Evolutionary conservation across 2,113 vertebrate species (phyloP).

Genomic region (Hippocampus guttulatus): DNA sequence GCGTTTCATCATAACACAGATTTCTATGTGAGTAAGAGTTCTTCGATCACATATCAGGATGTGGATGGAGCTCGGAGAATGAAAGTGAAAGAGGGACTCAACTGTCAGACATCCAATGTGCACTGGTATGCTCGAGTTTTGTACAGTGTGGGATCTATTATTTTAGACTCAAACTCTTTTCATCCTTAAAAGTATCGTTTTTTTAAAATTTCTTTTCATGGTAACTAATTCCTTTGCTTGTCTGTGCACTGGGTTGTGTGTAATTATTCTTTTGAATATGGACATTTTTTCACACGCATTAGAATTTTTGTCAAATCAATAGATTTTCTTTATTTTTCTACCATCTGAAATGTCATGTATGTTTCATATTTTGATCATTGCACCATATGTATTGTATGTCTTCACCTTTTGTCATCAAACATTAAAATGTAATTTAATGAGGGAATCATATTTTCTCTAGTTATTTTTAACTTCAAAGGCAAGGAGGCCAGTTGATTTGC

Average conservation of each 20-base stretch:
- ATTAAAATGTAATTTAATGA: slow-evolving; percentile 53
- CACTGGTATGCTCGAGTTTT: slow-evolving; percentile 94
- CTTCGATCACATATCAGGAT: slow-evolving; percentile 27
- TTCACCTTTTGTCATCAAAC: slow-evolving; percentile 40
- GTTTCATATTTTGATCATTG: slow-evolving; percentile 53
- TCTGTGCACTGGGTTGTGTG: background rate
- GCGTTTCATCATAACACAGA: slow-evolving; percentile 18
- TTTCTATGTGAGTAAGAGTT: slow-evolving; percentile 19
- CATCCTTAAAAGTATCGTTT: slow-evolving; percentile 50
- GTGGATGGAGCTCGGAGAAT: slow-evolving; percentile 35
- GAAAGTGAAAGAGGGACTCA: slow-evolving; percentile 22
- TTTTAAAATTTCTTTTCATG: background rate
- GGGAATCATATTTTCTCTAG: slow-evolving; percentile 8
- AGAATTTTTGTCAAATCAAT: slow-evolving; percentile 24
- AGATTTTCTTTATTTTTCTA: slow-evolving; percentile 79
- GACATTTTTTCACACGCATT: background rate
- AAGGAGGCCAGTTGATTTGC: too few species aligned
- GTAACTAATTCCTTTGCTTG: slow-evolving; percentile 24
- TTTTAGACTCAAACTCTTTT: slow-evolving; percentile 74
- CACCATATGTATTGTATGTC: slow-evolving; percentile 49
- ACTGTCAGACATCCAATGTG: slow-evolving; percentile 61
- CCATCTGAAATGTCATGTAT: slow-evolving; percentile 69
- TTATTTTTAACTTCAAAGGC: background rate
- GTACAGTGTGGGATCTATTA: slow-evolving; percentile 76
- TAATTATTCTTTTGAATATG: background rate